These are phyloP conservation scores for Metallyticus violacea DNA, from an alignment of 2,888 invertebrate species.

Conservation along the genomic window DNA sequence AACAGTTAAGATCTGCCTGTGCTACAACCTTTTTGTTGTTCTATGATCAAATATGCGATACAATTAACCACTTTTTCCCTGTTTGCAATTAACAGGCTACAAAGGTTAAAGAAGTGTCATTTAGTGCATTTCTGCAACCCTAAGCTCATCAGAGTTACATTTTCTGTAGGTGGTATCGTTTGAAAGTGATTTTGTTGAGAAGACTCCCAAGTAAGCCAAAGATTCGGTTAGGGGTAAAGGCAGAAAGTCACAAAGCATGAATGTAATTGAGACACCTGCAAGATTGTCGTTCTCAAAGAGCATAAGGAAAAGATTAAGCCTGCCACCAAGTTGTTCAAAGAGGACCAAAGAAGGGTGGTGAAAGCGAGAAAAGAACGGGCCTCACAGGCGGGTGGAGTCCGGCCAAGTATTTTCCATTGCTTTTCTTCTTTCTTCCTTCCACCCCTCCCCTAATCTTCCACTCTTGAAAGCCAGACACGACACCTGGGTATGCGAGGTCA, in stretches of 20 bases:
- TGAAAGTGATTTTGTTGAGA: background rate
- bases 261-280: conserved; percentile 32
- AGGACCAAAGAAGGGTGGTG: conserved; percentile 1
- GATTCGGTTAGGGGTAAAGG: background rate
- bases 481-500: conserved; percentile 33
- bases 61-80: too few relatives aligned
- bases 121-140: too few relatives aligned
- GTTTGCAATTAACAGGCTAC: too few relatives aligned
- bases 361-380: background rate
- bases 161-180: background rate
- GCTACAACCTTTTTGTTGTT: too few relatives aligned
- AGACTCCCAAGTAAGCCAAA: background rate
- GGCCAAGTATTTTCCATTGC: background rate
- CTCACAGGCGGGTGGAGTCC: conserved; percentile 10
- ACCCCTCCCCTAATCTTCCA: conserved; percentile 20
- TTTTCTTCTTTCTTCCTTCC: background rate
- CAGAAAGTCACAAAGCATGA: background rate
- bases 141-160: background rate
- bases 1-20: too few relatives aligned
- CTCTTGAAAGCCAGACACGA: conserved; percentile 23
- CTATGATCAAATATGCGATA: too few relatives aligned
- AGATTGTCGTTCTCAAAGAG: conserved; percentile 1
- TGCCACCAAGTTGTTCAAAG: conserved; percentile 12
- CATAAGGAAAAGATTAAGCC: conserved; percentile 24
- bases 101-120: too few relatives aligned